Evolutionary conservation across 2,797 vertebrate genomes (phyloP).

Genomic region (Uromys caudimaculatus): DNA sequence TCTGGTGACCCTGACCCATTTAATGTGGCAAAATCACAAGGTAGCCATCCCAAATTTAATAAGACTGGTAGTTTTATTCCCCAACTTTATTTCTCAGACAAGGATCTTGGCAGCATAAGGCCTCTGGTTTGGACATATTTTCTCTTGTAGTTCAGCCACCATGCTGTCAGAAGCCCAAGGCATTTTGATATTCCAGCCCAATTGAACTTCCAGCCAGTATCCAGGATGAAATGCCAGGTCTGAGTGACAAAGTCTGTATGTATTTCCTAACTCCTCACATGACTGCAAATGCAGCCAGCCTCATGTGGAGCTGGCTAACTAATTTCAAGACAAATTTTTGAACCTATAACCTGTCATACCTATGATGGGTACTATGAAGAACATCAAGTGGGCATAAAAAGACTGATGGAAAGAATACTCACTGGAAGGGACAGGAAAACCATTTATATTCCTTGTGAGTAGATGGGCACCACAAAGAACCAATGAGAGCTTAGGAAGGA

Average conservation of each 20-base stretch:
- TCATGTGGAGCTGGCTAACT: background rate
- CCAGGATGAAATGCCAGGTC: background rate
- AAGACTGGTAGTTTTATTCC: background rate
- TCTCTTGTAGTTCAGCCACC: background rate
- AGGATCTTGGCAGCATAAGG: background rate
- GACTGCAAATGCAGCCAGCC: background rate
- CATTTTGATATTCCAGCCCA: background rate
- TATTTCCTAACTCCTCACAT: background rate
- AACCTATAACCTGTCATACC: background rate
- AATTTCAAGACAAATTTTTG: background rate
- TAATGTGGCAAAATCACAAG: background rate
- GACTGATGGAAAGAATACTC: background rate
- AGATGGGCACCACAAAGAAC: background rate
- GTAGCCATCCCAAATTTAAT: background rate
- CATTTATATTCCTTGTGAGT: background rate
- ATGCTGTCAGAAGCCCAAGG: background rate
- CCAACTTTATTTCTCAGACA: background rate
- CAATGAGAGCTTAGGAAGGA: background rate
- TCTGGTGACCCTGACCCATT: background rate
- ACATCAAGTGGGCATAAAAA: background rate
- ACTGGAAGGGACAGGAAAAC: background rate
- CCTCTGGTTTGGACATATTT: background rate
- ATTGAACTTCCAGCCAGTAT: background rate
- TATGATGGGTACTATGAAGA: background rate
- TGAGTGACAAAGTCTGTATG: background rate